Conservation (phyloP, 53 echinoderm and acorn worm genomes). For the Temnopleurus reevesii region DNA sequence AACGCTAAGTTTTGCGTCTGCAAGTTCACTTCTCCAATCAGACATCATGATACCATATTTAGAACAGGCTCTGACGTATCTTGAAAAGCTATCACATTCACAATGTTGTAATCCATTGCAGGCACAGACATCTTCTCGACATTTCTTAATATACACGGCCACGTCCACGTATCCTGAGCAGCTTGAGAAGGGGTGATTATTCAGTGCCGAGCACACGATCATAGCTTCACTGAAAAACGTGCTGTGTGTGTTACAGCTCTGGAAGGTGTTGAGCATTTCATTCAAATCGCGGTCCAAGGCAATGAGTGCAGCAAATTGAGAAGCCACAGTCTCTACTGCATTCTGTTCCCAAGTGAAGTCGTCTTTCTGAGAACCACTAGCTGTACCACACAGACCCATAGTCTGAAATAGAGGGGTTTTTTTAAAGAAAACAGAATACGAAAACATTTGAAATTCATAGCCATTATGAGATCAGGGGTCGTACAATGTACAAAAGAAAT, state of each 20-base stretch:
- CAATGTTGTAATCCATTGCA: not conserved
- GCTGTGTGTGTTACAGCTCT: constrained; percentile 25
- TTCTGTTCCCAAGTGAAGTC: constrained; percentile 55
- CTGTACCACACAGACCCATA: constrained; percentile 70
- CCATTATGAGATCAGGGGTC: too few species aligned
- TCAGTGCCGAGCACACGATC: constrained; percentile 1
- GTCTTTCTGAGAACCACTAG: constrained; percentile 63
- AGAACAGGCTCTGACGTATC: constrained; percentile 60
- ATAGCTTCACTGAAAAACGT: not conserved
- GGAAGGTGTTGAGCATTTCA: not conserved
- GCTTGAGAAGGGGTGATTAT: constrained; percentile 23
- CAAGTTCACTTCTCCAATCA: not conserved
- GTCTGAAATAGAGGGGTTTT: constrained; percentile 56
- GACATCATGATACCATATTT: not conserved
- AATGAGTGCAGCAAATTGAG: not conserved
- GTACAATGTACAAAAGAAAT: too few species aligned
- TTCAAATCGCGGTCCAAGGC: not conserved
- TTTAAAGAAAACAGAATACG: too few species aligned
- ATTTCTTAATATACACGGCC: constrained; percentile 29
- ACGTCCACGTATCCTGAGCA: constrained; percentile 57
- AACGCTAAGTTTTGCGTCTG: too few species aligned
- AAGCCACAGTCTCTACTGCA: not conserved
- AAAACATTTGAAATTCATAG: too few species aligned
- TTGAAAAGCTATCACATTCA: constrained; percentile 28
- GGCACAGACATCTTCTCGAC: constrained; percentile 46